These are phyloP conservation scores for Phylloscopus collybita DNA, from an alignment of 2,797 vertebrate species.

Conservation along the genomic window DNA sequence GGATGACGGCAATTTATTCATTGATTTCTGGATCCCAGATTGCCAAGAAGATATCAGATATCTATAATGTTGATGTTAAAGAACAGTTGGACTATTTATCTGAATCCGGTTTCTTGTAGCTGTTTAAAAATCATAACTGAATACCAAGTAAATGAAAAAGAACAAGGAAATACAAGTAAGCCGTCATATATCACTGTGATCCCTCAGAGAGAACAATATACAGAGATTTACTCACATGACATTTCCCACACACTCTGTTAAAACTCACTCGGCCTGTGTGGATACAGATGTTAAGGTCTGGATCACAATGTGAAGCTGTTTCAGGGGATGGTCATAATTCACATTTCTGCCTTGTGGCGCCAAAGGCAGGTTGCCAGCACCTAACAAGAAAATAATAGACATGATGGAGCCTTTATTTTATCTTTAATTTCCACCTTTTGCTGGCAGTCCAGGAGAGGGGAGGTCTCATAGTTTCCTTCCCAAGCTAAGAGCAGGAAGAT, in stretches of 20 bases:
- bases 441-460: neutral
- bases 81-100: slow-evolving; percentile 1
- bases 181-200: neutral
- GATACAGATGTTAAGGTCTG: neutral
- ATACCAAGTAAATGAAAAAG: neutral
- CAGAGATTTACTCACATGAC: neutral
- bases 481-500: neutral
- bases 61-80: slow-evolving; percentile 22
- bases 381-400: neutral
- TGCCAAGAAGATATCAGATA: slow-evolving; percentile 34
- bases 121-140: neutral
- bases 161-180: slow-evolving; percentile 7
- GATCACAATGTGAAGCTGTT: neutral
- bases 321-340: neutral
- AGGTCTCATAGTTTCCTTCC: neutral
- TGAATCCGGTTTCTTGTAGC: neutral
- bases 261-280: neutral
- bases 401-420: neutral
- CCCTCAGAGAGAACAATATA: neutral
- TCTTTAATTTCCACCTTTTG: neutral
- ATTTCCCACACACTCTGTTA: neutral
- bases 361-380: neutral
- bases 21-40: slow-evolving; percentile 53
- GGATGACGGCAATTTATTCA: slow-evolving; percentile 56
- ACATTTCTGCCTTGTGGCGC: neutral